Evolutionary conservation across 2,113 vertebrate species (phyloP).

Genomic region (Actenoides hombroni): DNA sequence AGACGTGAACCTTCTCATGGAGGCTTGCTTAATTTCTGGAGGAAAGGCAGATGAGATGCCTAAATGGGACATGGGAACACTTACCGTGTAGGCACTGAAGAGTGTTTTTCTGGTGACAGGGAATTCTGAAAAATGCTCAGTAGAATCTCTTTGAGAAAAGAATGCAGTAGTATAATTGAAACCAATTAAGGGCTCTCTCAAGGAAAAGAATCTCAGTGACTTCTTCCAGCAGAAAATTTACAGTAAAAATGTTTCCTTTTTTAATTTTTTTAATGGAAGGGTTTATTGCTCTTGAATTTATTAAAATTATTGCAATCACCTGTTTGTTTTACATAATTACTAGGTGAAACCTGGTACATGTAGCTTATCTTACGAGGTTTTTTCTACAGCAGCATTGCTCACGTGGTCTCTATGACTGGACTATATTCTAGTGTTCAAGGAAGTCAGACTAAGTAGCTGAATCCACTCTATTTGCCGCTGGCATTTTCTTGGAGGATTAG

Average conservation of each 20-base stretch:
- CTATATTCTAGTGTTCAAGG: neutral
- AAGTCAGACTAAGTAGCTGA: neutral
- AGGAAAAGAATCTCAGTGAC: neutral
- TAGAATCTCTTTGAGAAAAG: neutral
- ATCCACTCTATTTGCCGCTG: neutral
- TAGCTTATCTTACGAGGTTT: neutral
- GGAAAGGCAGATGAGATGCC: neutral
- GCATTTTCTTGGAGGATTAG: neutral
- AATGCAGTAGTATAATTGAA: neutral
- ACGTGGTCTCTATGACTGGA: neutral
- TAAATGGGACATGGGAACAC: neutral
- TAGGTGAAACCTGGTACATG: neutral
- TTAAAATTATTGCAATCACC: neutral
- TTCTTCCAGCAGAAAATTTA: neutral
- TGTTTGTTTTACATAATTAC: neutral
- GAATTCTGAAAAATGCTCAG: neutral
- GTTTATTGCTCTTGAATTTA: neutral
- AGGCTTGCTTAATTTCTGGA: neutral
- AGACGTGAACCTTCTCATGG: neutral
- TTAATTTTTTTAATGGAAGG: neutral
- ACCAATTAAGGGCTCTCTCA: neutral
- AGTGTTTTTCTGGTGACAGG: neutral
- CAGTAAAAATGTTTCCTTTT: neutral
- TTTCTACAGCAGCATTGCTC: neutral
- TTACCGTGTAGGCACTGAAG: neutral